These are phyloP conservation scores for Poecile atricapillus DNA, from an alignment of 2,113 vertebrate genomes.

Conservation along the genomic window DNA sequence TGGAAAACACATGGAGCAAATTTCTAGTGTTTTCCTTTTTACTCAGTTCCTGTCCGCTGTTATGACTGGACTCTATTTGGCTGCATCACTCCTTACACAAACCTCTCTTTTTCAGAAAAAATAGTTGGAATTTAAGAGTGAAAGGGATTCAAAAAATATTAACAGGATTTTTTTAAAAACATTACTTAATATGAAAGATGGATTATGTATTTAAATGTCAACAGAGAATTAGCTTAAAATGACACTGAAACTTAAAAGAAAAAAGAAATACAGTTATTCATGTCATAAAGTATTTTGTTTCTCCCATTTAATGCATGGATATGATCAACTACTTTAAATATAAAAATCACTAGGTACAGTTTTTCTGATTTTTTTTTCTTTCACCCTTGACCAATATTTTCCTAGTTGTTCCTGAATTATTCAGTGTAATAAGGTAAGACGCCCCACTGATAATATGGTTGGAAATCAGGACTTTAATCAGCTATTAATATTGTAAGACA, in stretches of 20 bases:
- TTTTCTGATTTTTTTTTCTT: neutral
- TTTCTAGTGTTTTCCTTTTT: neutral
- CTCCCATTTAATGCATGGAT: neutral
- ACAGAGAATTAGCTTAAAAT: neutral
- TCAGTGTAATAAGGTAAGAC: neutral
- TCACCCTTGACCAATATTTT: neutral
- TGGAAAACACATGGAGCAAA: neutral
- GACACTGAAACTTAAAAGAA: neutral
- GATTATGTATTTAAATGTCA: neutral
- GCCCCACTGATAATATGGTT: neutral
- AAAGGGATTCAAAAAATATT: neutral
- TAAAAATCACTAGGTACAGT: neutral
- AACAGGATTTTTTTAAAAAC: neutral
- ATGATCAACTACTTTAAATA: neutral
- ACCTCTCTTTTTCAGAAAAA: neutral
- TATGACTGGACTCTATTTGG: neutral
- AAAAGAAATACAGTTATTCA: neutral
- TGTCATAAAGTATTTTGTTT: neutral
- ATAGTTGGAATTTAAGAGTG: neutral
- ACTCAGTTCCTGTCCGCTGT: neutral
- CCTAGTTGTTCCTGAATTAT: neutral
- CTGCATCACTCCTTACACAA: neutral
- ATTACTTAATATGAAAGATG: neutral
- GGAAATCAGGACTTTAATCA: slow-evolving; percentile 47
- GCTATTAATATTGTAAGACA: slow-evolving; percentile 52